Evolutionary conservation across 1,140 invertebrate species (phyloP).

Genomic region (Brachionus paranguensis): DNA sequence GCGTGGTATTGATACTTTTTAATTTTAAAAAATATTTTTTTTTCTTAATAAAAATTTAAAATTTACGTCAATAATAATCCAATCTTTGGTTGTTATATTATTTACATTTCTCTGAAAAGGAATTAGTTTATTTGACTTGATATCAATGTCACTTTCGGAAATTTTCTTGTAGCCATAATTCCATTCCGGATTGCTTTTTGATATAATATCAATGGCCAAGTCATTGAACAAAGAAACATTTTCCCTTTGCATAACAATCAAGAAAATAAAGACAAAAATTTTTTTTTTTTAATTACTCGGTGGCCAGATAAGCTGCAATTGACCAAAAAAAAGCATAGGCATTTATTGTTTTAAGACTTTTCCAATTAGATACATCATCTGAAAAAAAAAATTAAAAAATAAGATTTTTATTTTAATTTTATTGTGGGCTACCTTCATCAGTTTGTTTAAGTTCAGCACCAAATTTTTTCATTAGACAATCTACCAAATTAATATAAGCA

Average conservation of each 20-base stretch:
- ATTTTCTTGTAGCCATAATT: not conserved
- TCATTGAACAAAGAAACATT: not conserved
- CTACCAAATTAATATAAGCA: conserved; percentile 18
- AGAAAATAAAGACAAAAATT: not conserved
- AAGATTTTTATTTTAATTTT: not conserved
- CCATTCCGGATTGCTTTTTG: not conserved
- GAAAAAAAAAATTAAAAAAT: not conserved
- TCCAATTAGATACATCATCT: conserved; percentile 32
- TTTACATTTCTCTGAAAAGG: not conserved
- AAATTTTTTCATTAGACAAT: conserved; percentile 31
- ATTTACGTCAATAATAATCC: conserved; percentile 10
- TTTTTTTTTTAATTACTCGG: not conserved
- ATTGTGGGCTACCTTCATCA: not conserved
- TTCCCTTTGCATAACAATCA: not conserved
- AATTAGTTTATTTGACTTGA: not conserved
- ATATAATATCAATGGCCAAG: not conserved
- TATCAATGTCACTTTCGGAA: not conserved
- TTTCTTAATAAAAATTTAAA: not conserved
- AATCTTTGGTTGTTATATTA: not conserved
- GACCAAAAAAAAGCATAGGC: conserved; percentile 33
- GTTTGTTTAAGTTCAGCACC: not conserved
- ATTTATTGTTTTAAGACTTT: not conserved
- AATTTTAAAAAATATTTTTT: not conserved
- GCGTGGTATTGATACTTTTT: conserved; percentile 9
- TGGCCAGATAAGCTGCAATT: not conserved